phyloP scores from a whole-genome alignment of 2,113 vertebrate species.

The Eublepharis macularius region DNA sequence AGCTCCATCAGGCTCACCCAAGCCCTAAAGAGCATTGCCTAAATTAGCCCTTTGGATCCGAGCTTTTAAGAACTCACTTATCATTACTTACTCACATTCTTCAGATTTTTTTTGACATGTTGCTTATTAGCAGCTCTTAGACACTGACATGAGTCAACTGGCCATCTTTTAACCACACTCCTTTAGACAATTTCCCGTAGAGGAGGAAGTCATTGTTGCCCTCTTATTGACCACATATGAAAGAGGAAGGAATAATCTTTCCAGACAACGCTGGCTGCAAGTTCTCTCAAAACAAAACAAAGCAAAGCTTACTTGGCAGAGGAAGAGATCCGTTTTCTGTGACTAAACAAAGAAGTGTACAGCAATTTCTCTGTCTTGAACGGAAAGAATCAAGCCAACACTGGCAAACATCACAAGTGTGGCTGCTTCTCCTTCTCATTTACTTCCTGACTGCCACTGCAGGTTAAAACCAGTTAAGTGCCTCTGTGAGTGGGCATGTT shows the following conservation, averaged over 20 bases:
- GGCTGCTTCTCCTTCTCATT: neutral
- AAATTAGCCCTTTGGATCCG: neutral
- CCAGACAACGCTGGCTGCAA: constrained; percentile 19
- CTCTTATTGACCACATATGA: constrained; percentile 30
- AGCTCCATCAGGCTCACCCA: neutral
- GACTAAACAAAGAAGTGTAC: neutral
- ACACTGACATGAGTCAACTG: neutral
- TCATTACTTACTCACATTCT: neutral
- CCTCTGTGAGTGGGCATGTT: neutral
- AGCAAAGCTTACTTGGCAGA: neutral
- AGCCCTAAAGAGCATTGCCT: neutral
- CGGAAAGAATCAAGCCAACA: neutral
- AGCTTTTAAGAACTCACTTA: neutral
- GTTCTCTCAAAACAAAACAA: constrained; percentile 9
- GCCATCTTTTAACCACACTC: constrained; percentile 7
- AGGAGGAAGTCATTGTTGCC: neutral
- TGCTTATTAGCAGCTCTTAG: neutral
- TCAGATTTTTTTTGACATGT: neutral
- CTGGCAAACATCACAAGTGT: neutral
- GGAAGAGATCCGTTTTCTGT: constrained; percentile 1
- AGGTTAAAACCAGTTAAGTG: neutral
- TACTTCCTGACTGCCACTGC: neutral
- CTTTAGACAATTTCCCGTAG: neutral
- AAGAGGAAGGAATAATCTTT: constrained; percentile 54
- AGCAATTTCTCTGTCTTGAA: neutral